phyloP scores from a whole-genome alignment of 2,113 vertebrate species.

The Rhodinocichla rosea region DNA sequence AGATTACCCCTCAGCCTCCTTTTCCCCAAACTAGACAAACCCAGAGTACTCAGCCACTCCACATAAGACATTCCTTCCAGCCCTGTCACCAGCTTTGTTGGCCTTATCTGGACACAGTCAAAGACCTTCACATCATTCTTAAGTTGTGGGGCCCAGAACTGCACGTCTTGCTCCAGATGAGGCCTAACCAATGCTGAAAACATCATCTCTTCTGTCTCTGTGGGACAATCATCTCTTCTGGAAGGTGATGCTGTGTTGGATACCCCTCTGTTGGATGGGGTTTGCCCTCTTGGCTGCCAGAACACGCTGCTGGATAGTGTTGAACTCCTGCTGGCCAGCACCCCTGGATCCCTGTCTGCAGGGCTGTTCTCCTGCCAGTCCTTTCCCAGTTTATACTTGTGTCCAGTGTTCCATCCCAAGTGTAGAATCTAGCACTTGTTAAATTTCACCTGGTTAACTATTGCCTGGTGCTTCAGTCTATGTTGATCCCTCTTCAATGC shows the following conservation, averaged over 20 bases:
- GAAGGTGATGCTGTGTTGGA: not conserved
- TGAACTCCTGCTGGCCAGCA: not conserved
- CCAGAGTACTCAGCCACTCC: not conserved
- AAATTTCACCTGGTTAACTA: not conserved
- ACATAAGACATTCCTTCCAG: not conserved
- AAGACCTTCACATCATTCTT: accelerated
- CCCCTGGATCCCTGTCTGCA: not conserved
- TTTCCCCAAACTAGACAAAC: not conserved
- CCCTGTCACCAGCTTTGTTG: not conserved
- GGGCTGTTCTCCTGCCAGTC: not conserved
- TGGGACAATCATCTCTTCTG: not conserved
- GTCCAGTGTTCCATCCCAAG: not conserved
- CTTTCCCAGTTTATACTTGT: not conserved
- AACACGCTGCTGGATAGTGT: not conserved
- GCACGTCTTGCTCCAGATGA: not conserved
- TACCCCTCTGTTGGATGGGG: not conserved
- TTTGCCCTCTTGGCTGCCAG: not conserved
- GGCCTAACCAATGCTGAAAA: not conserved
- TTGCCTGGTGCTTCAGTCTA: not conserved
- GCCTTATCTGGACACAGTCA: not conserved
- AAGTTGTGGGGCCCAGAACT: not conserved
- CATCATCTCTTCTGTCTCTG: no score
- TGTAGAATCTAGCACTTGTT: not conserved
- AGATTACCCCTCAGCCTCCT: not conserved
- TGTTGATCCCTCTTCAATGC: not conserved